phyloP scores from a whole-genome alignment of 30 jellyfish, hydroid and myxozoan genomes.

The Hydractinia symbiolongicarpus region DNA sequence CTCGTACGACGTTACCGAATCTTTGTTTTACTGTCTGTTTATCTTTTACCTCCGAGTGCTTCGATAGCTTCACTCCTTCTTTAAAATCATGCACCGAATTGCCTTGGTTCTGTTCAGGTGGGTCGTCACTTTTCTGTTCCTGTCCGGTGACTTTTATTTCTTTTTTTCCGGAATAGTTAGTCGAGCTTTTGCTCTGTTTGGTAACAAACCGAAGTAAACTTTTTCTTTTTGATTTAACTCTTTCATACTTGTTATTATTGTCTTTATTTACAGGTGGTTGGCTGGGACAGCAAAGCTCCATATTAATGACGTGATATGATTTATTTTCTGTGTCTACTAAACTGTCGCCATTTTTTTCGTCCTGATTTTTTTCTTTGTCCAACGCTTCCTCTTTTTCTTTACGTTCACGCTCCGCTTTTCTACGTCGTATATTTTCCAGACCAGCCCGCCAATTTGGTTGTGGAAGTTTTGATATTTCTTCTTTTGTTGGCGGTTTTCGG shows the following conservation, averaged over 20 bases:
- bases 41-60: no score
- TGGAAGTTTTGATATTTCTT: not conserved
- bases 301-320: no score
- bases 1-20: slow-evolving; percentile 1
- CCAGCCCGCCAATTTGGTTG: slow-evolving; percentile 17
- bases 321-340: no score
- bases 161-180: not conserved
- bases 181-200: not conserved
- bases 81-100: no score
- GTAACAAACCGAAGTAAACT: not conserved
- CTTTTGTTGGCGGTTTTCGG: not conserved
- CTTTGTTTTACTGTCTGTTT: not conserved
- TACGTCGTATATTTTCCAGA: slow-evolving; percentile 16
- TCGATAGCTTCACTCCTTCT: no score
- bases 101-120: no score
- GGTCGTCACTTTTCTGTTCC: not conserved
- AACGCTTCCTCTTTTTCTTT: not conserved
- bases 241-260: no score
- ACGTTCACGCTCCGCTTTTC: slow-evolving; percentile 16
- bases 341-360: not conserved
- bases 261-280: no score
- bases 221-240: not conserved
- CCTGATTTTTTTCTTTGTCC: not conserved
- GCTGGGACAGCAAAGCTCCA: no score
- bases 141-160: not conserved